Evolutionary conservation across 2,888 invertebrate genomes (phyloP), one percentile per base, ranked within the genome.

Genomic region (Dicyrtoma fusca): DNA sequence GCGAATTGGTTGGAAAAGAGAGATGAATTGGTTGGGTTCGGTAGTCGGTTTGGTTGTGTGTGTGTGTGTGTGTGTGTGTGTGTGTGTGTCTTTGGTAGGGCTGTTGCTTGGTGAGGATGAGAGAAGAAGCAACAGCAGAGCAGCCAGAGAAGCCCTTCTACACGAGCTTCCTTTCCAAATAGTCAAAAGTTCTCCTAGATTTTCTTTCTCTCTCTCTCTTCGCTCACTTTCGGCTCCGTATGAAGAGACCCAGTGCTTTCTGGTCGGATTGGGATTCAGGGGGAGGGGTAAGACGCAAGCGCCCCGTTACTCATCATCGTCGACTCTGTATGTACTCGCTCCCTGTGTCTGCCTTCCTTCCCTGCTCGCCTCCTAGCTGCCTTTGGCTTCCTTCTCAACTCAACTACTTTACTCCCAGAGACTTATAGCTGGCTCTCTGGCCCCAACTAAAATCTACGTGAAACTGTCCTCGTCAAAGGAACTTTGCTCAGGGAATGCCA

Each of bases 131-230:
- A 44, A 62, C n/a, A 62, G 34, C 8, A 34, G 55, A 55, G 55
- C 5, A 55, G 23, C 6, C 4, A 61, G 17, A 62, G 21, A 62
- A 62, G n/a, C 44, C 19, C 42, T 62, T 62, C 44, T 44, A 19
- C 44, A 17, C 21, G 17, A 55, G 55, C 34, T 61, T 64, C 63
- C 45, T 49, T 45, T 44, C 11, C 55, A 55, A 23, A 17, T n/a
- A 34, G 34, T 45, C 44, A 3, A 63, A 3, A 17, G 4, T 14
- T 47, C 10, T 51, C 65, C 61, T 42, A 61, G 61, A 61, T 61
- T 65, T 66, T 55, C 66, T 55, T 42, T 66, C 66, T 66, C 53
- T 63, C 63, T 66, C 51, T 55, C 66, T 34, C 44, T 53, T 47
- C 64, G 45, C 23, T 47, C 25, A n/a, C 47, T 44, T n/a, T 51